Evolutionary conservation across 35 echinoderm and acorn worm species (phyloP), one percentile per base, ranked within the genome.

Genomic region (Chiridota heheva): DNA sequence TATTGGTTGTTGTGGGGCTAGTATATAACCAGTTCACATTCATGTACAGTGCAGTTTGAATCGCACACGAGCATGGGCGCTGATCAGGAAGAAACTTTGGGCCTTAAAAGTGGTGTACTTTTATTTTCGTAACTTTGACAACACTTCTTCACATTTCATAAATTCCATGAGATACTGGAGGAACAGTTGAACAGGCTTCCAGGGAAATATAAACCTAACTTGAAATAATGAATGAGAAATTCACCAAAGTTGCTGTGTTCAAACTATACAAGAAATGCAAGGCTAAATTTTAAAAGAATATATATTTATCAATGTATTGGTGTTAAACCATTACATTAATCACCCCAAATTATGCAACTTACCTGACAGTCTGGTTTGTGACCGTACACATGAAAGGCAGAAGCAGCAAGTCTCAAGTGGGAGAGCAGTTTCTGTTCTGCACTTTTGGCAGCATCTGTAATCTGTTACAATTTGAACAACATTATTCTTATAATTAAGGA

Each of bases 321-420:
- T 15, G 60, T 15, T 12, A 8, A 12, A 64, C 8, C 12, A 8
- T 12, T 16, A 64, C 28, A 8, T 16, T 64, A 29, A 18, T 8
- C 3, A 27, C 32, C 8, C 40, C 18, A 7, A 69, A 32, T 36
- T 6, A 7, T 36, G n/a, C 8, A 63, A 4, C 56, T 67, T 46
- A 83, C 81, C 81, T 83, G 81, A 26, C 81, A 83, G 8, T 36
- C 35, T 15, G 81, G 55, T 70, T 58, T 69, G 46, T 83, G 81
- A 1, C 40, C 63, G 41, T 83, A 83, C 1, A 47, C 63, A 70
- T 83, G 81, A 28, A 83, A 83, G n/a, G 48, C 44, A 42, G 81
- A 67, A 32, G 72, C 47, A 22, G 63, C 64, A 8, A 83, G 33
- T n/a, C n/a, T n/a, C n/a, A n/a, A n/a, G n/a, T n/a, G n/a, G n/a